Conservation (phyloP, 2,113 vertebrate genomes). For the Etheostoma cragini region DNA sequence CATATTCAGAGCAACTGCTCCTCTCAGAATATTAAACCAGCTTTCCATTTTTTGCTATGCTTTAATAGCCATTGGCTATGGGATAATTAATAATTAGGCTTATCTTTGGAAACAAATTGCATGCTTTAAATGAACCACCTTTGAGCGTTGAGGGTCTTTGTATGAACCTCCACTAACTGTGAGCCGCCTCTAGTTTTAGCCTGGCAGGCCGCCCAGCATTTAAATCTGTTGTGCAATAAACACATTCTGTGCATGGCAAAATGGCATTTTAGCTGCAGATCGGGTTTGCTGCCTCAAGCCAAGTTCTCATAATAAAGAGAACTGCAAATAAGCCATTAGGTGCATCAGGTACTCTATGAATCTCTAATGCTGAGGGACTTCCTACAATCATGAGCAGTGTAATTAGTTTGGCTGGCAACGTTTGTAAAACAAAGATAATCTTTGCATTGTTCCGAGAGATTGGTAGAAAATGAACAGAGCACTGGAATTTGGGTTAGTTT, state of each 20-base stretch:
- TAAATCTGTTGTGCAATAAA: conserved; percentile 27
- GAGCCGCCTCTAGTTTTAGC: neutral
- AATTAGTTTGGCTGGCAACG: conserved; percentile 9
- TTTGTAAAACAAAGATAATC: neutral
- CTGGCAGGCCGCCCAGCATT: conserved; percentile 3
- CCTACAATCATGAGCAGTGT: neutral
- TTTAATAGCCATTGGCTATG: conserved; percentile 9
- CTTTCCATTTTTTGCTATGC: conserved; percentile 1
- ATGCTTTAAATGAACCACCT: neutral
- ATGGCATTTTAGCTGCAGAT: conserved; percentile 35
- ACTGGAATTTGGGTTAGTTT: neutral
- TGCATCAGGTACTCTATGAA: conserved; percentile 4
- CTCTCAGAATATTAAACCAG: conserved; percentile 19
- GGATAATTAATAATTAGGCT: conserved; percentile 26
- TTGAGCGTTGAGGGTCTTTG: neutral
- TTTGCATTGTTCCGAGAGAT: conserved; percentile 2
- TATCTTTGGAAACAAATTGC: conserved; percentile 22
- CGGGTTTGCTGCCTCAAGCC: conserved; percentile 15
- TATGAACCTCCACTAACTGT: neutral
- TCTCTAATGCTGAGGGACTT: conserved; percentile 25
- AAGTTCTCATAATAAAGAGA: conserved; percentile 40
- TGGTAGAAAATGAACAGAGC: neutral
- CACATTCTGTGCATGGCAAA: neutral
- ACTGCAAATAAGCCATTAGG: conserved; percentile 43
- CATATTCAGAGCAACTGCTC: conserved; percentile 25